These are phyloP conservation scores for Catagonus wagneri DNA, from an alignment of 2,113 vertebrate genomes.

Conservation along the genomic window DNA sequence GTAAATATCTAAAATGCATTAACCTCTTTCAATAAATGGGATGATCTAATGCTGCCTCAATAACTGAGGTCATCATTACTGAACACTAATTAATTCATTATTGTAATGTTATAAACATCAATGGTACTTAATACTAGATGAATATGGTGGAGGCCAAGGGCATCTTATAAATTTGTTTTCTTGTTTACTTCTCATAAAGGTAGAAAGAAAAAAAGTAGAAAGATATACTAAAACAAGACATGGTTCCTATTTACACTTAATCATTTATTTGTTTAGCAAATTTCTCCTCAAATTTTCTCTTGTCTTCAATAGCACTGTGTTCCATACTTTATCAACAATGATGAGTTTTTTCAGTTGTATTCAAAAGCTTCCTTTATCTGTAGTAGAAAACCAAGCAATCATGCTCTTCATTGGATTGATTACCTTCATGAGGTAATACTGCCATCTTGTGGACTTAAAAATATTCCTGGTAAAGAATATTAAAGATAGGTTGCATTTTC, in stretches of 20 bases:
- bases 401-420: constrained; percentile 26
- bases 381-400: constrained; percentile 48
- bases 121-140: neutral
- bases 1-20: constrained; percentile 14
- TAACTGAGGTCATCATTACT: neutral
- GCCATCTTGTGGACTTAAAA: constrained; percentile 81
- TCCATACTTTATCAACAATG: constrained; percentile 37
- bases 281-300: constrained; percentile 35
- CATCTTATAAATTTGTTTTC: constrained; percentile 25
- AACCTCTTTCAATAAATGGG: neutral
- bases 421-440: constrained; percentile 78
- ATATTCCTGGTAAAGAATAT: constrained; percentile 66
- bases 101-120: neutral
- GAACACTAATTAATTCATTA: neutral
- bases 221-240: neutral
- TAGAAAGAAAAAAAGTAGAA: neutral
- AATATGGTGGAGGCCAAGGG: neutral
- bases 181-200: neutral
- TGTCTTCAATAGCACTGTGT: constrained; percentile 44
- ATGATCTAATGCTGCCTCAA: neutral
- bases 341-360: constrained; percentile 46
- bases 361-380: constrained; percentile 50
- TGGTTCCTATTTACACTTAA: constrained; percentile 1
- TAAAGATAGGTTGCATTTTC: constrained; percentile 76
- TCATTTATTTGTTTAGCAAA: neutral